Conservation (phyloP, 2,888 invertebrate genomes). For the Dicroscelio sp. region DNA sequence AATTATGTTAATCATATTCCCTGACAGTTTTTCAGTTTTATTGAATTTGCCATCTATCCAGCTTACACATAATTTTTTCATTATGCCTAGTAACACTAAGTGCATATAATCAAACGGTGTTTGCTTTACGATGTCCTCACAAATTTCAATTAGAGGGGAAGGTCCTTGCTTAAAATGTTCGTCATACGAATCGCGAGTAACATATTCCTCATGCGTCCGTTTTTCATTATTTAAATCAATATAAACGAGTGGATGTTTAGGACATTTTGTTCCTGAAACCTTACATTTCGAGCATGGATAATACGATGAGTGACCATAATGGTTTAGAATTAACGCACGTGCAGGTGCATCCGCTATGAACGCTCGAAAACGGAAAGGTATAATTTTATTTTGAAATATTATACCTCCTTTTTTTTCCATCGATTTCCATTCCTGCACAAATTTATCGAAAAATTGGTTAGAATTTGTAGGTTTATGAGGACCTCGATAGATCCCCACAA, state of each 20-base stretch:
- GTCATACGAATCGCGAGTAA: constrained; percentile 14
- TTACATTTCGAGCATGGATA: constrained; percentile 38
- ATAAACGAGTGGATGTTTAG: not conserved
- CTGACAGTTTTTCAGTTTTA: not conserved
- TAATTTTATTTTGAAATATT: not conserved
- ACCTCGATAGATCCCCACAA: constrained; percentile 62
- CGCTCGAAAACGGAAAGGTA: not conserved
- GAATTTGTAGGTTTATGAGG: constrained; percentile 40
- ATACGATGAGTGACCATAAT: not conserved
- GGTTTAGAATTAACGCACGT: constrained; percentile 20
- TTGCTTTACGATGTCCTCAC: constrained; percentile 10
- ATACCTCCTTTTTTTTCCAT: not conserved
- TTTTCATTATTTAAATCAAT: not conserved
- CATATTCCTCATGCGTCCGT: constrained; percentile 48
- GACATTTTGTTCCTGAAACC: not conserved
- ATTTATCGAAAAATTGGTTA: constrained; percentile 54
- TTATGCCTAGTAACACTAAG: constrained; percentile 12
- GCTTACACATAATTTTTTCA: constrained; percentile 13
- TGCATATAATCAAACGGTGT: constrained; percentile 50
- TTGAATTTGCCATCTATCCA: constrained; percentile 20
- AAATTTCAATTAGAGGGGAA: not conserved
- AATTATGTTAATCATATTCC: not conserved
- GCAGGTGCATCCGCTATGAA: constrained; percentile 48
- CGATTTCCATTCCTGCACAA: not conserved
- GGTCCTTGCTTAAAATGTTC: constrained; percentile 19